phyloP scores from a whole-genome alignment of 2,888 invertebrate genomes.

The Aricia artaxerxes region DNA sequence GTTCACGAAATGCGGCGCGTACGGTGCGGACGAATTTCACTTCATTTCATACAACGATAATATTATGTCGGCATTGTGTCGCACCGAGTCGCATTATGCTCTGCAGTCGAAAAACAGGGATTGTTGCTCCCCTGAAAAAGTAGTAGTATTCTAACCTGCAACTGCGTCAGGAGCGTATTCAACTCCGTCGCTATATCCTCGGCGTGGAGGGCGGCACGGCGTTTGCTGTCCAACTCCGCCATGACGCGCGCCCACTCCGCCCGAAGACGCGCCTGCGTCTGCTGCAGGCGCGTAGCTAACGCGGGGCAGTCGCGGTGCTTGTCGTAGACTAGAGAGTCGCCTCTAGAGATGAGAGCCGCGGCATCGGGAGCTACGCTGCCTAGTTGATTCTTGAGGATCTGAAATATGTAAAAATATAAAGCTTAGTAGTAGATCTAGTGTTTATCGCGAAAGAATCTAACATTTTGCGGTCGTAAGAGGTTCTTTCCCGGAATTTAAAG shows the following conservation, averaged over 20 bases:
- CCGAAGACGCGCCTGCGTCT: constrained; percentile 80
- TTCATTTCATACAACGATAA: no score
- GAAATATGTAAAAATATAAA: constrained; percentile 25
- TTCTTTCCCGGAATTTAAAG: no score
- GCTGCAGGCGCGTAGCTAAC: constrained; percentile 80
- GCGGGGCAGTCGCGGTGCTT: constrained; percentile 80
- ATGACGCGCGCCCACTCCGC: constrained; percentile 83
- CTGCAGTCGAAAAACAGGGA: neutral
- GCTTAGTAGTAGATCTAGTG: no score
- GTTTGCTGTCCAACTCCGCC: constrained; percentile 80
- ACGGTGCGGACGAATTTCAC: no score
- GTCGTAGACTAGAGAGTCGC: constrained; percentile 86
- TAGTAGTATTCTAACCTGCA: constrained; percentile 35
- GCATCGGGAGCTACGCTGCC: constrained; percentile 86
- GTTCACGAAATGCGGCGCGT: no score
- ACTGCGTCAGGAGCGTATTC: constrained; percentile 58
- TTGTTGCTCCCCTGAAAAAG: neutral
- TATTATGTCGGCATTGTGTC: no score
- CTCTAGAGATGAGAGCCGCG: constrained; percentile 87
- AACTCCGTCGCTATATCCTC: constrained; percentile 80
- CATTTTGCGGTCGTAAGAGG: no score
- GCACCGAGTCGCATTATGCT: no score
- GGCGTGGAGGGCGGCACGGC: constrained; percentile 75
- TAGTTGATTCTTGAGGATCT: constrained; percentile 83
- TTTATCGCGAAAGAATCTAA: no score